These are phyloP conservation scores for Protomyctophum bolini DNA, from an alignment of 2,113 vertebrate species.

Conservation along the genomic window DNA sequence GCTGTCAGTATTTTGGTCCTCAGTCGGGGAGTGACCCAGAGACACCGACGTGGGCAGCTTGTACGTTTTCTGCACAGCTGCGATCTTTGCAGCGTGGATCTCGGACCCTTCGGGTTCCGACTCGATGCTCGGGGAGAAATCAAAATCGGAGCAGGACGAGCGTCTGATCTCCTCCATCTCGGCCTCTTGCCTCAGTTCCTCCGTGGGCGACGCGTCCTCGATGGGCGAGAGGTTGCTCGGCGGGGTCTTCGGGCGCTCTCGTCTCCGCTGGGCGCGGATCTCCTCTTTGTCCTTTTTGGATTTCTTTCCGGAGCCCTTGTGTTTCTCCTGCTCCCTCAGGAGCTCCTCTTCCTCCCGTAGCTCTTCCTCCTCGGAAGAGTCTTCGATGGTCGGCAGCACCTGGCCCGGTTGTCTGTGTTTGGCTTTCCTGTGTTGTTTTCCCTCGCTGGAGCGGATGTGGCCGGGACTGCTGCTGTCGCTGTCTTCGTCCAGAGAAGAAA, in stretches of 20 bases:
- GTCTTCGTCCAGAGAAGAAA: conserved; percentile 97
- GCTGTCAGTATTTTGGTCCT: conserved; percentile 76
- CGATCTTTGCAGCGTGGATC: conserved; percentile 91
- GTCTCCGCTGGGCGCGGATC: conserved; percentile 90
- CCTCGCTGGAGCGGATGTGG: conserved; percentile 88
- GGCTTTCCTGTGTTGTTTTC: conserved; percentile 95
- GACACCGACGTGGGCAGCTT: conserved; percentile 91
- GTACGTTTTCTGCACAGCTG: conserved; percentile 93
- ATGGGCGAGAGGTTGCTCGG: conserved; percentile 97
- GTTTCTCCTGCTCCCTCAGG: conserved; percentile 93
- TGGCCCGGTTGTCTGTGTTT: conserved; percentile 92
- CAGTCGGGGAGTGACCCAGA: conserved; percentile 92
- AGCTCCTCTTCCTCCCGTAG: conserved; percentile 94
- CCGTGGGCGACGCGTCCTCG: conserved; percentile 96
- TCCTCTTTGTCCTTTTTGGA: conserved; percentile 98
- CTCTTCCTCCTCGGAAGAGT: conserved; percentile 98
- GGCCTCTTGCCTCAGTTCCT: conserved; percentile 94
- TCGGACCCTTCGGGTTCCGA: conserved; percentile 96
- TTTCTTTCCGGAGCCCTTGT: conserved; percentile 92
- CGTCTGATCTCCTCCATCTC: conserved; percentile 97
- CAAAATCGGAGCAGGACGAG: conserved; percentile 97
- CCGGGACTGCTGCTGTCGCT: conserved; percentile 97
- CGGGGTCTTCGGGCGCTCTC: conserved; percentile 91
- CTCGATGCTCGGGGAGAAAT: conserved; percentile 96
- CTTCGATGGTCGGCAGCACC: conserved; percentile 94